Percentiles rank a stretch among this genome's conserved stretches.
Conservation (phyloP, 1,140 invertebrate genomes). For the Caligus rogercresseyi region DNA sequence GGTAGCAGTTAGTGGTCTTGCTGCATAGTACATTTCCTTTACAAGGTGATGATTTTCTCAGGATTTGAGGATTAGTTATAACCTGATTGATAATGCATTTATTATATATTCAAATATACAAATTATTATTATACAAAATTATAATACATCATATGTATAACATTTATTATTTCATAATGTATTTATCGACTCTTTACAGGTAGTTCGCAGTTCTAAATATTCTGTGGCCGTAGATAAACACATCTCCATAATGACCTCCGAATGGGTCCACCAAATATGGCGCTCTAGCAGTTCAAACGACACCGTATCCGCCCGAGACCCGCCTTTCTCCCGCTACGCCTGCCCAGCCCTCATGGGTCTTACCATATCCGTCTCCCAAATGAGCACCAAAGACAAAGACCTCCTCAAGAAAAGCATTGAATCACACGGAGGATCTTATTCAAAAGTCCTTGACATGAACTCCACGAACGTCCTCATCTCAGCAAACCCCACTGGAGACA, state of each 20-base stretch:
- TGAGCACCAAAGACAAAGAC: constrained; percentile 44
- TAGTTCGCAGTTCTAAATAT: constrained; percentile 50
- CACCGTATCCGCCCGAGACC: constrained; percentile 42
- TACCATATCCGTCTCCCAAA: constrained; percentile 54
- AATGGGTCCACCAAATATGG: constrained; percentile 66
- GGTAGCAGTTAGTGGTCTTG: too few relatives aligned
- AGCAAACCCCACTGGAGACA: constrained; percentile 45
- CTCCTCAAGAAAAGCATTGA: constrained; percentile 49
- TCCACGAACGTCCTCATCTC: constrained; percentile 36
- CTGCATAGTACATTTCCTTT: too few relatives aligned
- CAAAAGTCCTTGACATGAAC: constrained; percentile 34
- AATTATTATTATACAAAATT: too few relatives aligned
- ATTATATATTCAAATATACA: too few relatives aligned
- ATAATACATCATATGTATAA: too few relatives aligned
- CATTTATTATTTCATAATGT: too few relatives aligned
- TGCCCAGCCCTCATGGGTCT: constrained; percentile 63
- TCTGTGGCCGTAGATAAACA: constrained; percentile 49
- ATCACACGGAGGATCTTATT: constrained; percentile 43
- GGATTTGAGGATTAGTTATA: too few relatives aligned
- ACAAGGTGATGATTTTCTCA: too few relatives aligned
- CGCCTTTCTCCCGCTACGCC: constrained; percentile 42
- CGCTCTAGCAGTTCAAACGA: constrained; percentile 38
- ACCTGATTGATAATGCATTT: too few relatives aligned
- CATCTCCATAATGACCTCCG: constrained; percentile 51
- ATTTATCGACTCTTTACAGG: constrained; percentile 23